Evolutionary conservation across 2,888 invertebrate genomes (phyloP), one percentile per base, ranked within the genome.

Genomic region (Augiades crinisus): DNA sequence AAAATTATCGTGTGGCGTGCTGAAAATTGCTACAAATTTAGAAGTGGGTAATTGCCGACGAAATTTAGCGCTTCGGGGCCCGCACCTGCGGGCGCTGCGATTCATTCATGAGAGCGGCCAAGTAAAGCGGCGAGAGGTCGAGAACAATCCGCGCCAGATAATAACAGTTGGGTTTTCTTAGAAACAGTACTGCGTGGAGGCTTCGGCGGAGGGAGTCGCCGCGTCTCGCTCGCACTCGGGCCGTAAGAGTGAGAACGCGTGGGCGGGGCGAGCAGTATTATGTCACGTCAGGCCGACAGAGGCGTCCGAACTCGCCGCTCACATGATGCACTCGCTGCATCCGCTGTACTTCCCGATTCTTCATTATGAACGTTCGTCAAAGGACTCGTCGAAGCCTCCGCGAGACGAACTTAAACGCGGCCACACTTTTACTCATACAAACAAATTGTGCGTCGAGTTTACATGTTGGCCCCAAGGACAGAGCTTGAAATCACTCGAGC

Each of bases 101-200:
- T 83, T 85, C 88, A 88, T 89, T 89, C 88, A 89, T 86, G 81
- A 75, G 80, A 74, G 68, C 62, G 69, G 67, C 65, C 66, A 70
- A 78, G 75, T 72, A 67, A 77, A 73, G 70, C 72, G 71, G 69
- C 75, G 72, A 75, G 75, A 76, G 75, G 73, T 76, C 79, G 84
- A 84, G 77, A 87, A 84, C 81, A 81, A 83, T 80, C 83, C 78
- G 70, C 72, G 71, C 65, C 72, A 70, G 82, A 78, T 87, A 88
- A 87, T 88, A 87, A 83, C 88, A 78, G 84, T 86, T 85, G 82
- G 81, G 78, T 86, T 86, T 87, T 87, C 88, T 86, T 64, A 72
- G 88, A 87, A 87, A 79, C 77, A 72, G 75, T 75, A 71, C 71
- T 68, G 75, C 75, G 75, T 66, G 78, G 73, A 88, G 87, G 87